A percentile compares a stretch with the other conserved stretches of the same genome.
These are phyloP conservation scores for Sebastes hubbsi DNA, from an alignment of 2,797 vertebrate genomes.

Conservation along the genomic window DNA sequence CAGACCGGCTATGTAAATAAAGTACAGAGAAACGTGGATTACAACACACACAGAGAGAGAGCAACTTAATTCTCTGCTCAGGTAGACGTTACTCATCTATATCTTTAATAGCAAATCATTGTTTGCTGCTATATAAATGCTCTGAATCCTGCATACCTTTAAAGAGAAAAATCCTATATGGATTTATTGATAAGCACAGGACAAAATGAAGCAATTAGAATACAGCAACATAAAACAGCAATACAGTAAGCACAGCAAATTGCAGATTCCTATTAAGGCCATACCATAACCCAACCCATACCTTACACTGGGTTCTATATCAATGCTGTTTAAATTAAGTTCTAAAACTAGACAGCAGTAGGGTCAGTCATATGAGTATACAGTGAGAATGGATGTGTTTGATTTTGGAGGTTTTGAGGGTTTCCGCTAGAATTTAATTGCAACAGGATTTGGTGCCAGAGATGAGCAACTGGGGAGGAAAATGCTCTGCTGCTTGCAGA, in stretches of 20 bases:
- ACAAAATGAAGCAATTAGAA: constrained; percentile 9
- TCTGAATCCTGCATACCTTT: neutral
- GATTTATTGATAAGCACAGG: neutral
- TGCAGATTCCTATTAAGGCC: neutral
- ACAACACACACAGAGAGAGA: too few relatives aligned
- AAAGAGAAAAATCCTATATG: neutral
- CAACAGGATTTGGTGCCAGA: constrained; percentile 37
- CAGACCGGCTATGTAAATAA: too few relatives aligned
- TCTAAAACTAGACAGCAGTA: neutral
- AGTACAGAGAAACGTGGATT: too few relatives aligned
- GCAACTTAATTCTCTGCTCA: too few relatives aligned
- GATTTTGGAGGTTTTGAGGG: constrained; percentile 21
- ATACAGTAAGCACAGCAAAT: neutral
- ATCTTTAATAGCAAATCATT: too few relatives aligned
- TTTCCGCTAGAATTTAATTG: constrained; percentile 34
- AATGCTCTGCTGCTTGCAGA: constrained; percentile 42
- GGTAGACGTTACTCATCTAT: too few relatives aligned
- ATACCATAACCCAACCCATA: neutral
- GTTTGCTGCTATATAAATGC: neutral
- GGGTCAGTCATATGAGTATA: neutral
- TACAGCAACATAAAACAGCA: constrained; percentile 1
- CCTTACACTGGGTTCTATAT: neutral
- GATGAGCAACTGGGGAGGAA: constrained; percentile 41
- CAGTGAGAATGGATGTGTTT: constrained; percentile 28
- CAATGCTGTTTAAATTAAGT: neutral